Evolutionary conservation across 1,140 invertebrate species (phyloP), one percentile per base, ranked within the genome.

Genomic region (Meloidogyne exigua): DNA sequence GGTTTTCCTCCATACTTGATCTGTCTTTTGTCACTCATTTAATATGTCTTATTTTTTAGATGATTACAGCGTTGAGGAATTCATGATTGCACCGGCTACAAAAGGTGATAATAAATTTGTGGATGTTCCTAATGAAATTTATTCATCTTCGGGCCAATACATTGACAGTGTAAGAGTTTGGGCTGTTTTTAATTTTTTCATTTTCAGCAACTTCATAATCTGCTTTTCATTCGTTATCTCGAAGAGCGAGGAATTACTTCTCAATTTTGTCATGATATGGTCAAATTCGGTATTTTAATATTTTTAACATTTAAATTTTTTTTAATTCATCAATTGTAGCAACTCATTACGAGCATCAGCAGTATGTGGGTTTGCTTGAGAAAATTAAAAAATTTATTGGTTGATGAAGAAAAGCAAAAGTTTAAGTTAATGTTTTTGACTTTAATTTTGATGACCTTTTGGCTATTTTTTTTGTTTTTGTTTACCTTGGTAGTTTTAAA

Each of bases 41-140:
- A 7, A 4, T 39, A 9, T 32, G 3, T 10, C 9, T 39, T 39
- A 10, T 49, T 39, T 82, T 79, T 63, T 39, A 81, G 81, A 69
- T 26, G 85, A 87, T 44, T 87, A 83, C 78, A 78, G 81, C 62
- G 85, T 87, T 7, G 83, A 86, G 32, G 85, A 87, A 68, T 87
- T 87, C 76, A 87, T 83, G 68, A 75, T 87, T 32, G 85, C 86
- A 65, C 82, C 82, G 28, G 80, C 86, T 18, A 80, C 75, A 21
- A 84, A 82, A n/a, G 72, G 73, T 26, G 80, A 66, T n/a, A 79
- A 79, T 68, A 44, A n/a, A 57, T 57, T n/a, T 57, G 78, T 44
- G 44, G 85, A 80, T 49, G 81, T 85, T 32, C 80, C 72, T 13
- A 74, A 84, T 13, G 71, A 80, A 1, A 80, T 87, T 23, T 87